Conservation (phyloP, 2,888 invertebrate species). For the Dione vanillae region DNA sequence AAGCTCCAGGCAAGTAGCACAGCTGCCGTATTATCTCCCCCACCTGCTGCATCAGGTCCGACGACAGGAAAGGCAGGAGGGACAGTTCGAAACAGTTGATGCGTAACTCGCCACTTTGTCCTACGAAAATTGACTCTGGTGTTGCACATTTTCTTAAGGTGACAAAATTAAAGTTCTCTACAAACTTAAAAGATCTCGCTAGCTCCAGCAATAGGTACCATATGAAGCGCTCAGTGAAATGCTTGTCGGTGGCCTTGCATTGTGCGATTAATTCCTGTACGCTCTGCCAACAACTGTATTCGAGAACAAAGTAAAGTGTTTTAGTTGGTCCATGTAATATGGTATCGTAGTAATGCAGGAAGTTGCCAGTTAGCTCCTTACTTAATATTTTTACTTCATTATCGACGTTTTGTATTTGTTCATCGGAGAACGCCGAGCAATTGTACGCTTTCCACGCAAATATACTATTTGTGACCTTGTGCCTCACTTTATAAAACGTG, state of each 20-base stretch:
- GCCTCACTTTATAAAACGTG: constrained; percentile 80
- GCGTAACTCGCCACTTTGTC: constrained; percentile 66
- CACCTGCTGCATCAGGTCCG: constrained; percentile 63
- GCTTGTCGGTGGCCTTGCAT: constrained; percentile 64
- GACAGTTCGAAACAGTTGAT: constrained; percentile 72
- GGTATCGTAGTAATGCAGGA: constrained; percentile 76
- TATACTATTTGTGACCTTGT: constrained; percentile 81
- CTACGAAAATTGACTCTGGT: constrained; percentile 65
- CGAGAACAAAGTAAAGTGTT: constrained; percentile 78
- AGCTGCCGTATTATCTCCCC: constrained; percentile 64
- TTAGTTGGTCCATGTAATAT: constrained; percentile 77
- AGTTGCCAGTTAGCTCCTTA: constrained; percentile 64
- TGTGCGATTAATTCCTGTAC: constrained; percentile 65
- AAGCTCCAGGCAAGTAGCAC: constrained; percentile 54
- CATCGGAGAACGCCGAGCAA: constrained; percentile 71
- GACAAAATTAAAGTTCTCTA: constrained; percentile 60
- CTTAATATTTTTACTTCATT: constrained; percentile 76
- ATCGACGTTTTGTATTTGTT: constrained; percentile 74
- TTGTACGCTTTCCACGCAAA: constrained; percentile 81
- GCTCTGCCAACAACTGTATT: constrained; percentile 72
- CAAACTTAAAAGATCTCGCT: constrained; percentile 63
- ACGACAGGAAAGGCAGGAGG: constrained; percentile 35
- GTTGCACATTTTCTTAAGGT: constrained; percentile 66
- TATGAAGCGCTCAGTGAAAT: constrained; percentile 70
- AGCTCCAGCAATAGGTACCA: constrained; percentile 75